Base-by-base conservation (phyloP, 2,797 vertebrate genomes). In the Pseudochromis fuscus region DNA sequence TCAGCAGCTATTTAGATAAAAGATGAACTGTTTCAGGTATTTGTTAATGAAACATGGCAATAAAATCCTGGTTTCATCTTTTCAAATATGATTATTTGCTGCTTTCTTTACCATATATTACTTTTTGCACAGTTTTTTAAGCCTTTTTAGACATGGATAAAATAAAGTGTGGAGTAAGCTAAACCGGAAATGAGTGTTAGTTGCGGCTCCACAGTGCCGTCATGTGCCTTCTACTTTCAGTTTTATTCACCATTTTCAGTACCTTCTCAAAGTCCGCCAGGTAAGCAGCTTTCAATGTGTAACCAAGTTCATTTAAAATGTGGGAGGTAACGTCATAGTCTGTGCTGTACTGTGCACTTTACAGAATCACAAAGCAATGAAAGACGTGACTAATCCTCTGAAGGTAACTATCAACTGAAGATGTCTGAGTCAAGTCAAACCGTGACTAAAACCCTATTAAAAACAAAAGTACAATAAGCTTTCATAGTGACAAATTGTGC, bases 361-460 rank as follows among this genome's bases (percentile, higher is more conserved):
- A 49, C 18, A 50, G n/a, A 28, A 50, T 52, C 27, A 64, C 21
- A n/a, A 46, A 30, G 25, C 5, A 49, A 37, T 48, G 48, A 8
- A 13, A 27, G 50, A 72, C 15, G 38, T 46, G 50, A 65, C 48
- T 59, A 67, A 67, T 48, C 45, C 25, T 40, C 11, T 56, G 12
- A 59, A 58, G 5, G 9, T 44, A 13, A 7, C 33, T 13, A 7
- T 35, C 5, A 35, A 8, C 27, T 74, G 7, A 30, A 75, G 31
- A 65, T 5, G 23, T 57, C 49, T 53, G 18, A 61, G 31, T 67
- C 48, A 65, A 24, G 35, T 24, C 5, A 55, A 56, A 7, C 2
- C 16, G 38, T 61, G 53, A 68, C 13, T 70, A 31, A 55, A 44
- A 35, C 1, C 30, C 18, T 7, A 44, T 4, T 25, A 25, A 28